Percentiles rank a stretch among this genome's conserved stretches.
These are phyloP conservation scores for Microtus montanus DNA, from an alignment of 2,113 vertebrate genomes.

Conservation along the genomic window DNA sequence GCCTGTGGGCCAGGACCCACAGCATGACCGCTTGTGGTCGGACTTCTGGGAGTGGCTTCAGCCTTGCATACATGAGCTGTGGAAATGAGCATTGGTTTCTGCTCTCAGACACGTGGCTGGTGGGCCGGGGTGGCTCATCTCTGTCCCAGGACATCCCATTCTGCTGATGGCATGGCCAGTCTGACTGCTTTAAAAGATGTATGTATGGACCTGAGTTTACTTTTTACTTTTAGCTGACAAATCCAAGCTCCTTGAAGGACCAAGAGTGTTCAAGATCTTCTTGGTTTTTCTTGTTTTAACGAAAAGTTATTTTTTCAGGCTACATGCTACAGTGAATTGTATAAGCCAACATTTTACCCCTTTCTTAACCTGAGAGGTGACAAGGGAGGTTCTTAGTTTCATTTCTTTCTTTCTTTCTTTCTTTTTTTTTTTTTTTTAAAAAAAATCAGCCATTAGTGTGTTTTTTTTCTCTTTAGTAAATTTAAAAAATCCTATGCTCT, in stretches of 20 bases:
- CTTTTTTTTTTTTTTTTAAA: not conserved
- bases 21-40: not conserved
- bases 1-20: not conserved
- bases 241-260: constrained; percentile 87
- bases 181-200: constrained; percentile 68
- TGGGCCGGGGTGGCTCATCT: not conserved
- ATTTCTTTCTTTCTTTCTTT: not conserved
- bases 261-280: constrained; percentile 85
- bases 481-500: constrained; percentile 82
- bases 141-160: constrained; percentile 7
- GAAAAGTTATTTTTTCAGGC: constrained; percentile 85
- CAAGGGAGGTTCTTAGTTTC: constrained; percentile 74
- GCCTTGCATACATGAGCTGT: not conserved
- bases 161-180: constrained; percentile 36
- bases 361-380: constrained; percentile 75
- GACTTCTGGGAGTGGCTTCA: constrained; percentile 68
- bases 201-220: constrained; percentile 81
- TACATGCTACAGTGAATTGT: constrained; percentile 84
- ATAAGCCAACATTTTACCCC: constrained; percentile 87
- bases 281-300: constrained; percentile 38
- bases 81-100: not conserved
- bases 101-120: not conserved
- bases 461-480: constrained; percentile 69
- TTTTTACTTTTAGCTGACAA: constrained; percentile 80
- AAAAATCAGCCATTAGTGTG: constrained; percentile 36